Evolutionary conservation across 92 coral and sea anemone genomes (phyloP).

Genomic region (Actinernus sp.): DNA sequence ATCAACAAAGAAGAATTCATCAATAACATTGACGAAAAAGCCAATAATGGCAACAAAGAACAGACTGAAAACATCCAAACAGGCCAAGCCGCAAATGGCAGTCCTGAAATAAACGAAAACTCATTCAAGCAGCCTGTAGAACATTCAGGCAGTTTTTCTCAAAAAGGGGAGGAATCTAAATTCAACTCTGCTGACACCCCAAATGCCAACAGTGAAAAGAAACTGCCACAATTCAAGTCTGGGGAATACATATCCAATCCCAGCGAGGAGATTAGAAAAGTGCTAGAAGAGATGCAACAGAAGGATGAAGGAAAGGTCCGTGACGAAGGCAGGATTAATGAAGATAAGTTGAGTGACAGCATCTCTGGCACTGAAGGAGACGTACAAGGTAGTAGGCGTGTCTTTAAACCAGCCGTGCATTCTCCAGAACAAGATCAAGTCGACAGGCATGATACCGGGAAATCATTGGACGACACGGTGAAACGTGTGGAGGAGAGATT

Average conservation of each 20-base stretch:
- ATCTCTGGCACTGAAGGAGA: no score
- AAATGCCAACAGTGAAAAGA: conserved; percentile 13
- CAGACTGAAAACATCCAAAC: no score
- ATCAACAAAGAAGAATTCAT: no score
- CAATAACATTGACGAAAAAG: background rate
- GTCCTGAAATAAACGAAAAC: no score
- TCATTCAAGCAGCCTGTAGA: no score
- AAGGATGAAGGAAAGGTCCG: background rate
- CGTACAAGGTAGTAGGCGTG: background rate
- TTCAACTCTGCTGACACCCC: no score
- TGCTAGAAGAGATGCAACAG: conserved; percentile 11
- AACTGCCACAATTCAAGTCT: conserved; percentile 22
- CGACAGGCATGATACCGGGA: conserved; percentile 1
- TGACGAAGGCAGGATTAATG: background rate
- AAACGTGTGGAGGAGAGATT: conserved; percentile 18
- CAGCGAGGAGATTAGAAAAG: conserved; percentile 22
- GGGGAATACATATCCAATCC: conserved; percentile 34
- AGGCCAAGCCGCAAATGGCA: no score
- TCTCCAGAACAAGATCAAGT: background rate
- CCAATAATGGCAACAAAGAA: no score
- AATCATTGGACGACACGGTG: conserved; percentile 18
- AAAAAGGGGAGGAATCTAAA: no score
- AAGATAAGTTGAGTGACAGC: no score
- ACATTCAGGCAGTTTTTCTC: no score
- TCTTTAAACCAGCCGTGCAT: background rate